These are phyloP conservation scores for Unio delphinus DNA, from an alignment of 2,888 invertebrate species.

Conservation along the genomic window DNA sequence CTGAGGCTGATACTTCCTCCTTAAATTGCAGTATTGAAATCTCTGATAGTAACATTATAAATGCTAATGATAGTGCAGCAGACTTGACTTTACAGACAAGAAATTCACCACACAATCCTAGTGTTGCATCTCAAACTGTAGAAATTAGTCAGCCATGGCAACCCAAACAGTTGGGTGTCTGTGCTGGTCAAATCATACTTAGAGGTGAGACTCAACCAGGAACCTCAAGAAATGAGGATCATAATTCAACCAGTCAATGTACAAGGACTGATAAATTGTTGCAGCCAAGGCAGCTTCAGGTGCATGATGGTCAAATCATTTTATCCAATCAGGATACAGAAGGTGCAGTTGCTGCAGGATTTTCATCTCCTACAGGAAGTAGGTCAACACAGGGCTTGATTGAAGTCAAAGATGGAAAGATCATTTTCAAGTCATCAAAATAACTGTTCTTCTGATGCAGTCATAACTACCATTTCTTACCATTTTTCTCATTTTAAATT, in stretches of 20 bases:
- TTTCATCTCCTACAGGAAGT: conserved; percentile 4
- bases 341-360: conserved; percentile 6
- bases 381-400: conserved; percentile 35
- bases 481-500: no score
- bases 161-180: conserved; percentile 35
- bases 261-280: conserved; percentile 6
- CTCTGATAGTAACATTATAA: not conserved
- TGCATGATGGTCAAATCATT: conserved; percentile 36
- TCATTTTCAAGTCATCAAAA: conserved; percentile 33
- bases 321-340: conserved; percentile 15
- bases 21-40: not conserved
- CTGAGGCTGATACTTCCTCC: not conserved
- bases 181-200: conserved; percentile 39
- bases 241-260: conserved; percentile 13
- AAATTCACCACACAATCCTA: conserved; percentile 3
- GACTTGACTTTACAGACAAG: conserved; percentile 4
- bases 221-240: conserved; percentile 21
- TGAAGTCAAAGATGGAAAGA: conserved; percentile 48
- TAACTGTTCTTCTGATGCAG: no score
- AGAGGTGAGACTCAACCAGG: conserved; percentile 27
- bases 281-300: conserved; percentile 32
- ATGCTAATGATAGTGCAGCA: not conserved
- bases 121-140: conserved; percentile 2
- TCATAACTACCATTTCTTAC: no score
- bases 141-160: conserved; percentile 11